phyloP scores from a whole-genome alignment of 92 coral and sea anemone species.

The Galaxea fascicularis region DNA sequence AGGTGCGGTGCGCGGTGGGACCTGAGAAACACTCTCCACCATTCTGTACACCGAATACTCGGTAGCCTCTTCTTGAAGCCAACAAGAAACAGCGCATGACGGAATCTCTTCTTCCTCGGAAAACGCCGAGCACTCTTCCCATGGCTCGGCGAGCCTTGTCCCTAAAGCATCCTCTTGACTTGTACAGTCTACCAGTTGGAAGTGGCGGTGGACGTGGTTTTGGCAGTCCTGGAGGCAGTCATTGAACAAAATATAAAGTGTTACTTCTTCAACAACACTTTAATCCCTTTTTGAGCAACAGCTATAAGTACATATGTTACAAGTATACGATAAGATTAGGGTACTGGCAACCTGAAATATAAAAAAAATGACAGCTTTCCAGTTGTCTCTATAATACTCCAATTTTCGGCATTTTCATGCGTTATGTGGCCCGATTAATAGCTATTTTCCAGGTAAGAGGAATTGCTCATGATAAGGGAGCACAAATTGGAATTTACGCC shows the following conservation, averaged over 20 bases:
- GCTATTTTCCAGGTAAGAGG: too few species aligned
- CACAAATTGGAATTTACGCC: too few species aligned
- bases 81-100: slow-evolving; percentile 52
- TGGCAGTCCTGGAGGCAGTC: slow-evolving; percentile 51
- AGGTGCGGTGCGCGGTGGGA: slow-evolving; percentile 39
- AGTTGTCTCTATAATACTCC: too few species aligned
- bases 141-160: slow-evolving; percentile 54
- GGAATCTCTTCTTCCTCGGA: slow-evolving; percentile 49
- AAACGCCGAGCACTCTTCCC: slow-evolving; percentile 25
- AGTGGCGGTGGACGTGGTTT: slow-evolving; percentile 72
- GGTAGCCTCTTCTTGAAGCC: slow-evolving; percentile 45
- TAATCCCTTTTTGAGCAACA: too few species aligned
- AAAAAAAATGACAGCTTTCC: too few species aligned
- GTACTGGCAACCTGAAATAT: too few species aligned
- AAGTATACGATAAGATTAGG: too few species aligned
- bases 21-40: slow-evolving; percentile 59
- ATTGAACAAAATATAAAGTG: not conserved
- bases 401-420: too few species aligned
- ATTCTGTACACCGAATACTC: slow-evolving; percentile 49
- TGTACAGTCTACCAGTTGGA: slow-evolving; percentile 56
- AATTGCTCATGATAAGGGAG: too few species aligned
- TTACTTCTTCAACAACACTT: too few species aligned
- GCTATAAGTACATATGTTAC: too few species aligned
- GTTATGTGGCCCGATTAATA: too few species aligned
- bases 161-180: slow-evolving; percentile 45